phyloP scores from a whole-genome alignment of 2,888 invertebrate genomes.

The Tiliacea aurago region DNA sequence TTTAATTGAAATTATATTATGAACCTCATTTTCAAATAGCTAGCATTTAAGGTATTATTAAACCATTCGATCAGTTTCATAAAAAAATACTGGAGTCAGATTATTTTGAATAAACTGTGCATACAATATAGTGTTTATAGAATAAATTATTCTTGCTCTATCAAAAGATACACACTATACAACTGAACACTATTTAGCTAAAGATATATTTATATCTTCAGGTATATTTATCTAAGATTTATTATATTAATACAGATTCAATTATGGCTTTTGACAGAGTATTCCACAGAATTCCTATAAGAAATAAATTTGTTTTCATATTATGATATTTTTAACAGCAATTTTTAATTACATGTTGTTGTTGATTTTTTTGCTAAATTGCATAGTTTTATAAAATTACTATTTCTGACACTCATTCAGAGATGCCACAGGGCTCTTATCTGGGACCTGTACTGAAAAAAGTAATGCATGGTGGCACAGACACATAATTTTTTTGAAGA shows the following conservation, averaged over 20 bases:
- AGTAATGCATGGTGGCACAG: background rate
- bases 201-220: too few species aligned
- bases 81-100: background rate
- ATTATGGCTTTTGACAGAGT: slow-evolving; percentile 6
- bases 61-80: too few species aligned
- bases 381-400: background rate
- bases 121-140: too few species aligned
- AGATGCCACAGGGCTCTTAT: slow-evolving; percentile 8
- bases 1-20: background rate
- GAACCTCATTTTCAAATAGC: background rate
- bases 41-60: background rate
- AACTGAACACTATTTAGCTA: too few species aligned
- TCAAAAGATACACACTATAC: too few species aligned
- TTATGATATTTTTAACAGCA: background rate
- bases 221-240: too few species aligned
- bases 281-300: background rate
- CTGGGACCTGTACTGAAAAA: background rate
- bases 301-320: background rate
- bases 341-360: background rate
- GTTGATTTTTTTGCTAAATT: background rate
- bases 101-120: background rate
- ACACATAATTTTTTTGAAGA: too few species aligned
- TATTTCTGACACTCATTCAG: background rate
- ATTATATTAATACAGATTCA: background rate
- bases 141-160: too few species aligned